phyloP scores from a whole-genome alignment of 2,113 vertebrate species.

The Phainopepla nitens region DNA sequence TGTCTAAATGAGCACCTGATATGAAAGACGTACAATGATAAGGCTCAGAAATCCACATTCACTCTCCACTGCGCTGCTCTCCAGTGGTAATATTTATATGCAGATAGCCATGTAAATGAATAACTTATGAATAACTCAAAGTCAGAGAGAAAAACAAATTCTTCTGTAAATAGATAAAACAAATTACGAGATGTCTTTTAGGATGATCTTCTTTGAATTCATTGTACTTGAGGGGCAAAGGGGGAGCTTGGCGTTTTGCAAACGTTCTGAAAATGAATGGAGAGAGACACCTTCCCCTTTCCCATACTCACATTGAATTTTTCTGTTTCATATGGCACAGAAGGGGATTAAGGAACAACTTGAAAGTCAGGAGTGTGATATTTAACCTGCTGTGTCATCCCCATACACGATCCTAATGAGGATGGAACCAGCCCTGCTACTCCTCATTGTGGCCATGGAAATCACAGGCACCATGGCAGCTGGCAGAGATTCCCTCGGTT shows the following conservation, averaged over 20 bases:
- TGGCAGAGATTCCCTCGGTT: not conserved
- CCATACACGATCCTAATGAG: not conserved
- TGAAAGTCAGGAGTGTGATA: not conserved
- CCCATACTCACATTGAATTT: not conserved
- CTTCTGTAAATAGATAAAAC: slow-evolving; percentile 46
- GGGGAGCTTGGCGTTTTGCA: not conserved
- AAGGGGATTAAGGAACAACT: not conserved
- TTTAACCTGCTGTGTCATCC: not conserved
- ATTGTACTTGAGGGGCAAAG: not conserved
- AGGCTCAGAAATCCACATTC: slow-evolving; percentile 12
- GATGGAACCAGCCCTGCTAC: not conserved
- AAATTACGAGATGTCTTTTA: slow-evolving; percentile 43
- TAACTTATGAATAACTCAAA: slow-evolving; percentile 28
- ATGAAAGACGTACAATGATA: slow-evolving; percentile 7
- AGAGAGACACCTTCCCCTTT: not conserved
- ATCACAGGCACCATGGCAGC: not conserved
- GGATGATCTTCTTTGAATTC: not conserved
- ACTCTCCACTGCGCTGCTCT: not conserved
- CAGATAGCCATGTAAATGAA: slow-evolving; percentile 27
- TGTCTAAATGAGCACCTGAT: slow-evolving; percentile 60
- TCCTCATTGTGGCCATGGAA: not conserved
- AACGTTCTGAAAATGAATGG: not conserved
- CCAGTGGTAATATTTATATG: slow-evolving; percentile 37
- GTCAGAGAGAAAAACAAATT: slow-evolving; percentile 31
- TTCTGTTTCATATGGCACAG: not conserved